A percentile compares a stretch with the other conserved stretches of the same genome.
These are phyloP conservation scores for Mustelus asterias DNA, from an alignment of 2,113 vertebrate species.

Conservation along the genomic window DNA sequence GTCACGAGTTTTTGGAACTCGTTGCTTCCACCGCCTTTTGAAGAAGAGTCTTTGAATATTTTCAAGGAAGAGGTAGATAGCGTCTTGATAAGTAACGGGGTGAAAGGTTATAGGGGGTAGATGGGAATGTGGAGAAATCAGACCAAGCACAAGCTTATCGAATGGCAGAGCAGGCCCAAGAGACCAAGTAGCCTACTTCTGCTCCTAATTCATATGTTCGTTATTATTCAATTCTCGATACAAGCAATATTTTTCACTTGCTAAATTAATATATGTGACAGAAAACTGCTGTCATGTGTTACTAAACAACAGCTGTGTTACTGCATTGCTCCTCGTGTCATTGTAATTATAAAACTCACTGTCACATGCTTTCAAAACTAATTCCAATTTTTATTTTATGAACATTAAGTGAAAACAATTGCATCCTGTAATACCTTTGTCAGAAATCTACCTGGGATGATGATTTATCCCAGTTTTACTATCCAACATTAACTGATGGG, in stretches of 20 bases:
- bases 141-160: too few species aligned
- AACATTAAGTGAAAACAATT: not conserved
- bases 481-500: not conserved
- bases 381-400: not conserved
- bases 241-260: not conserved
- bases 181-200: too few species aligned
- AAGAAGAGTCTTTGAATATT: too few species aligned
- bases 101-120: too few species aligned
- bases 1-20: too few species aligned
- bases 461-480: not conserved
- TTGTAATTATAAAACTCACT: not conserved
- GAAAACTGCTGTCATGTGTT: not conserved
- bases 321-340: not conserved
- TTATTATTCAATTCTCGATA: not conserved
- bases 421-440: not conserved
- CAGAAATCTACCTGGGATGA: not conserved
- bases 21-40: too few species aligned
- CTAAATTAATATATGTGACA: not conserved
- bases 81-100: too few species aligned
- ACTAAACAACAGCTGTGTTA: not conserved
- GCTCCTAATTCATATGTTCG: too few species aligned
- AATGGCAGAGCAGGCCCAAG: too few species aligned
- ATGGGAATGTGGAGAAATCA: too few species aligned
- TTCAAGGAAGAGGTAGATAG: too few species aligned
- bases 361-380: not conserved